These are phyloP conservation scores for Sylvicola cinctus DNA, from an alignment of 2,888 invertebrate genomes.

Conservation along the genomic window DNA sequence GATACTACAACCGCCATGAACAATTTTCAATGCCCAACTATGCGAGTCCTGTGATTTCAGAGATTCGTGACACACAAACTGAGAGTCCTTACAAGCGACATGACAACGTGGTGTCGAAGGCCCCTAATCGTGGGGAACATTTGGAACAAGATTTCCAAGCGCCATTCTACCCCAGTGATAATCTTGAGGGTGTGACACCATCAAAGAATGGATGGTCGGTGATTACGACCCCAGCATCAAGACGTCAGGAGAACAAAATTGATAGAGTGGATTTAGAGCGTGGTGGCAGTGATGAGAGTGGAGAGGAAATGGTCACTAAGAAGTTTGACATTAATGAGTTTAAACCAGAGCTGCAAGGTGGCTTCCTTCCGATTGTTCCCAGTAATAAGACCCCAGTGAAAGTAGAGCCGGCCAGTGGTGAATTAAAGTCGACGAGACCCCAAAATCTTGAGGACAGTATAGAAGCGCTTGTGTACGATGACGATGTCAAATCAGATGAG, in stretches of 20 bases:
- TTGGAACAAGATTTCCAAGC: constrained; percentile 37
- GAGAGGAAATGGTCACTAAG: constrained; percentile 21
- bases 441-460: too few species aligned
- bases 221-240: constrained; percentile 18
- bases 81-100: constrained; percentile 1
- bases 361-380: constrained; percentile 46
- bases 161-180: constrained; percentile 45
- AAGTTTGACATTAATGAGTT: constrained; percentile 43
- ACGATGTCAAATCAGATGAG: too few species aligned
- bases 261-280: constrained; percentile 19
- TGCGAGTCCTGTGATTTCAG: constrained; percentile 27
- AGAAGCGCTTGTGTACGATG: too few species aligned
- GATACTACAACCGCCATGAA: constrained; percentile 10
- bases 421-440: too few species aligned
- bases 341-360: constrained; percentile 44
- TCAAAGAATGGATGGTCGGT: constrained; percentile 40
- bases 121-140: constrained; percentile 16
- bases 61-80: constrained; percentile 21
- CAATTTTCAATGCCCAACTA: constrained; percentile 28
- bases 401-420: too few species aligned
- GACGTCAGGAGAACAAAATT: constrained; percentile 16
- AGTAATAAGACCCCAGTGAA: constrained; percentile 8
- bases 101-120: constrained; percentile 1
- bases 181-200: constrained; percentile 29
- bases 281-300: constrained; percentile 12